These are phyloP conservation scores for Piliocolobus tephrosceles DNA, from an alignment of 2,113 vertebrate species.

Conservation along the genomic window DNA sequence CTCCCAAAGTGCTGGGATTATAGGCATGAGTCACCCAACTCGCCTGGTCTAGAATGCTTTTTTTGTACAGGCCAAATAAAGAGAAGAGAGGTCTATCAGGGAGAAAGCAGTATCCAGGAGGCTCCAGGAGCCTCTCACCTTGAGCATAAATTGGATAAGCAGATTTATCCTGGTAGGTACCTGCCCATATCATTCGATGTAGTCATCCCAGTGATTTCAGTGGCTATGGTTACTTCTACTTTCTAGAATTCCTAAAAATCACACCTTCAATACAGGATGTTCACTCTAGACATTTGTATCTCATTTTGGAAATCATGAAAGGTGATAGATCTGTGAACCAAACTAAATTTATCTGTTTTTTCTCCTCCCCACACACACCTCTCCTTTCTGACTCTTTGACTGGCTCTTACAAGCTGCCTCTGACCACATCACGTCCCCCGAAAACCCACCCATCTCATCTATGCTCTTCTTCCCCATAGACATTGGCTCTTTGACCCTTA, in stretches of 20 bases:
- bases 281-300: neutral
- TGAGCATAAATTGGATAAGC: neutral
- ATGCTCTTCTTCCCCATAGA: neutral
- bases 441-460: too few species aligned
- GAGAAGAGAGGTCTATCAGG: fast-evolving
- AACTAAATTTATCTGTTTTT: neutral
- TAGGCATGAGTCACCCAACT: too few species aligned
- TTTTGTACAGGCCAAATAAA: neutral
- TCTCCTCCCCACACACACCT: fast-evolving
- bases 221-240: neutral
- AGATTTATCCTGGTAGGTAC: neutral
- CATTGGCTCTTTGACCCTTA: neutral
- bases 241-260: neutral
- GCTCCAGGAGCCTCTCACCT: neutral
- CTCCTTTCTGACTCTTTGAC: neutral
- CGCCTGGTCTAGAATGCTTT: neutral
- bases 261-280: neutral
- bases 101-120: fast-evolving
- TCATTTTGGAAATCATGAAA: neutral
- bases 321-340: too few species aligned
- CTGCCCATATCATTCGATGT: too few species aligned
- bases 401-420: neutral
- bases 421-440: fast-evolving
- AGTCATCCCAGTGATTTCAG: neutral
- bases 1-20: too few species aligned